Base-by-base conservation (phyloP, 2,113 vertebrate species). In the Nothoprocta perdicaria region DNA sequence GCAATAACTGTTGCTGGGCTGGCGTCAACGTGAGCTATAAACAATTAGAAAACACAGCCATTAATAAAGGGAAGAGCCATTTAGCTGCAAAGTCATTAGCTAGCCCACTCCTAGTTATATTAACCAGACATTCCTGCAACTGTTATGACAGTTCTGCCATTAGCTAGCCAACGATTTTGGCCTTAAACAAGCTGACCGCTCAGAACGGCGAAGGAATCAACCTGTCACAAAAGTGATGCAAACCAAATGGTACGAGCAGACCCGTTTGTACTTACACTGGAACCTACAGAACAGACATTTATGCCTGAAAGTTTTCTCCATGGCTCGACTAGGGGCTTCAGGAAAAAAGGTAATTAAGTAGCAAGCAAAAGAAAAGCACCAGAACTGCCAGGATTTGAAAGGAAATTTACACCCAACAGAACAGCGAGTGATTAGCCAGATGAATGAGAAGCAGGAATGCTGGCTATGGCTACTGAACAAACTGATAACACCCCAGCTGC, bases 1-100 rank as follows among this genome's bases (percentile, higher is more conserved):
- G 95, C 81, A 99, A 96, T 95, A 99, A 91, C 98, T 99, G 99
- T 96, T 99, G 99, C 97, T 99, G 99, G 48, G 98, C 98, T 62
- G 99, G 99, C 94, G 98, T 99, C 98, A 99, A 96, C 53, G 99
- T 99, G 94, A 99, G 98, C 99, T 99, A 93, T 63, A 97, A 91
- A 92, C 55, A 97, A 96, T 89, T 50, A 96, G 88, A 96, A 95
- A 81, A 95, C 66, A 94, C 22, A 88, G 74, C 61, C 58, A 80
- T 93, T 94, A 92, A 91, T 82, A 90, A 79, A 3, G 71, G 43
- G 74, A 86, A 90, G 73, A 74, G 93, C 89, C 89, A 89, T 86
- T 80, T 50, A 86, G 88, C 94, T 93, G 92, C 77, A 95, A 91
- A 94, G 76, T 94, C 87, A 92, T 95, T 72, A 90, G 73, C 89